Base-by-base conservation (phyloP, 2,888 invertebrate species). In the Acanthacorydalis orientalis region DNA sequence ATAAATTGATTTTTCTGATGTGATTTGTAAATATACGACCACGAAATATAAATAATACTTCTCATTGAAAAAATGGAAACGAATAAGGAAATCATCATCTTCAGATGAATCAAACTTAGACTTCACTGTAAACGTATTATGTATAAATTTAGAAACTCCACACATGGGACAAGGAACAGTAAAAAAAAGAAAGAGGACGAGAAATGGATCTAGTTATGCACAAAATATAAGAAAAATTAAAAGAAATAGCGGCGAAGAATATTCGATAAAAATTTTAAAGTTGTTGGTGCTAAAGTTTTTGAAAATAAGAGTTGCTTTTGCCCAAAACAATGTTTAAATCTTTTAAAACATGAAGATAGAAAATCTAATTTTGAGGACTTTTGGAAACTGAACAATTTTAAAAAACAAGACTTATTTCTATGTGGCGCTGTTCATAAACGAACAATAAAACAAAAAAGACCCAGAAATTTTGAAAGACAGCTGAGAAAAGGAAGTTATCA, bases 391-490 rank as follows among this genome's bases (percentile, higher is more conserved):
- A 51, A 43, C 46, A 51, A 53, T 52, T 53, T 54, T 51, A 50
- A 53, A 33, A 51, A 53, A 49, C 50, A 52, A 52, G 51, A 54
- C 53, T 6, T 52, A 48, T 53, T 53, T n/a, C 47, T 52, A 31
- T 48, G 50, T 48, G 50, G 48, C 42, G 46, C 48, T 48, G 31
- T 48, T 43, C 47, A 52, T 51, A 45, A 51, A 49, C 43, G 51
- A 49, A 47, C 10, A 50, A 50, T 49, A 48, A 47, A 53, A 51
- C 42, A 49, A 49, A 50, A 47, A 52, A 46, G 53, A 47, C 50
- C 12, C 49, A 51, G 8, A 50, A 51, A 51, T 42, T 53, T 45
- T 47, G 50, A 53, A 46, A 48, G 48, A 44, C 49, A 44, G 47
- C 49, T 46, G 49, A 51, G 49, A 53, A 50, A 51, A 45, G 48